A percentile compares a stretch with the other conserved stretches of the same genome.
Evolutionary conservation across 2,113 vertebrate species (phyloP).

Genomic region (Acrocephalus kingi): DNA sequence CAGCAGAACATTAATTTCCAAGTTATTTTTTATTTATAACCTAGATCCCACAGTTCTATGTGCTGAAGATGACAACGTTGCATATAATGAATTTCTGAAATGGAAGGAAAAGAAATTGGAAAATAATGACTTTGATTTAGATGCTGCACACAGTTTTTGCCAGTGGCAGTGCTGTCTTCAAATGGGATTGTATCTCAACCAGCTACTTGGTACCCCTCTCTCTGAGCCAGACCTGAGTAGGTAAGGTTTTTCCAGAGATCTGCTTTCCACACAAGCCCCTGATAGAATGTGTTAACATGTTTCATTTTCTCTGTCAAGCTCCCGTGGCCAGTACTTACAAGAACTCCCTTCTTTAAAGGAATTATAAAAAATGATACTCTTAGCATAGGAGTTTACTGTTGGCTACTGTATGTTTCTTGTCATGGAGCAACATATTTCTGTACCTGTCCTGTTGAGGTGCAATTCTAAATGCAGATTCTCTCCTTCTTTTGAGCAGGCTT

Average conservation of each 20-base stretch:
- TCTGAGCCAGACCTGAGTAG: constrained; percentile 80
- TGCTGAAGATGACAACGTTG: not conserved
- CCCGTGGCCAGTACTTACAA: not conserved
- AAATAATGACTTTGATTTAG: constrained; percentile 72
- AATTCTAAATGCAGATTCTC: not conserved
- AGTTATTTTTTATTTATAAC: not conserved
- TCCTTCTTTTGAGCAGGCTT: constrained; percentile 74
- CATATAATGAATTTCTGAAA: constrained; percentile 52
- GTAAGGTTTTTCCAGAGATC: constrained; percentile 67
- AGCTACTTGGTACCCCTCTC: constrained; percentile 83
- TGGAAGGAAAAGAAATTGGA: constrained; percentile 59
- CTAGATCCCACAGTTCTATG: not conserved
- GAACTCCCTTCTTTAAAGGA: not conserved
- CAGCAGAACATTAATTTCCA: not conserved
- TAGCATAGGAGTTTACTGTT: not conserved
- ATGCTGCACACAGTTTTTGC: constrained; percentile 82
- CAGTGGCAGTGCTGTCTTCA: constrained; percentile 95
- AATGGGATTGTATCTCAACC: constrained; percentile 86
- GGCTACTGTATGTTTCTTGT: not conserved
- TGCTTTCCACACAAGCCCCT: not conserved
- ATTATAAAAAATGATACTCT: not conserved
- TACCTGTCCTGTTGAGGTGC: not conserved
- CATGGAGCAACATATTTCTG: not conserved
- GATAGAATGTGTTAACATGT: not conserved
- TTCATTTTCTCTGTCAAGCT: not conserved